Conservation (phyloP, 1,140 invertebrate species). For the Physella acuta region DNA sequence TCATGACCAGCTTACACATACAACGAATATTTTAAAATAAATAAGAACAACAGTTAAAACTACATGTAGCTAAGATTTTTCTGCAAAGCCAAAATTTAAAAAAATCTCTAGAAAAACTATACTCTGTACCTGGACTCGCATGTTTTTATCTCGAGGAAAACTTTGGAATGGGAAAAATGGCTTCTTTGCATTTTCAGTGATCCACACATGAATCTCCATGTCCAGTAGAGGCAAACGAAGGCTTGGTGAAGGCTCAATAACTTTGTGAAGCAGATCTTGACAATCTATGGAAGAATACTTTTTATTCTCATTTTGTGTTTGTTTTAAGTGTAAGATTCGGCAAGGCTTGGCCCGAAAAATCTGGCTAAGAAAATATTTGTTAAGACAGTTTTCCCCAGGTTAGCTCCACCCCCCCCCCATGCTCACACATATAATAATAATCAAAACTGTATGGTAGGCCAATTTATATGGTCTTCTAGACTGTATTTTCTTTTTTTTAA, state of each 20-base stretch:
- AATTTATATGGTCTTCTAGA: no score
- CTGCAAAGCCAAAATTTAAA: not conserved
- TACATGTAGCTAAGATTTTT: not conserved
- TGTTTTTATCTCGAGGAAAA: slow-evolving; percentile 46
- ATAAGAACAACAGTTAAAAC: not conserved
- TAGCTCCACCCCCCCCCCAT: not conserved
- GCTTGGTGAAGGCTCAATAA: slow-evolving; percentile 54
- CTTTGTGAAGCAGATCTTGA: slow-evolving; percentile 51
- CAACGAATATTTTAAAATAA: no score
- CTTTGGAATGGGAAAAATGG: slow-evolving; percentile 52
- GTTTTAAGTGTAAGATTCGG: no score
- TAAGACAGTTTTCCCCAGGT: not conserved
- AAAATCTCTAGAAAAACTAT: not conserved
- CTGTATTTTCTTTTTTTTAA: no score
- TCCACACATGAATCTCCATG: slow-evolving; percentile 56
- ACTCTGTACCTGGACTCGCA: slow-evolving; percentile 49
- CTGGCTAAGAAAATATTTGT: not conserved
- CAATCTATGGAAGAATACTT: no score
- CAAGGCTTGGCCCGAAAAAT: not conserved
- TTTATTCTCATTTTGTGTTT: no score
- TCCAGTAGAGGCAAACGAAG: slow-evolving; percentile 54
- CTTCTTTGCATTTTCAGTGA: slow-evolving; percentile 51
- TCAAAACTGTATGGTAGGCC: no score
- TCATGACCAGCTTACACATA: no score
- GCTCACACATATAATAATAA: no score